These are phyloP conservation scores for Sphyrna mokarran DNA, from an alignment of 2,113 vertebrate species.

Conservation along the genomic window DNA sequence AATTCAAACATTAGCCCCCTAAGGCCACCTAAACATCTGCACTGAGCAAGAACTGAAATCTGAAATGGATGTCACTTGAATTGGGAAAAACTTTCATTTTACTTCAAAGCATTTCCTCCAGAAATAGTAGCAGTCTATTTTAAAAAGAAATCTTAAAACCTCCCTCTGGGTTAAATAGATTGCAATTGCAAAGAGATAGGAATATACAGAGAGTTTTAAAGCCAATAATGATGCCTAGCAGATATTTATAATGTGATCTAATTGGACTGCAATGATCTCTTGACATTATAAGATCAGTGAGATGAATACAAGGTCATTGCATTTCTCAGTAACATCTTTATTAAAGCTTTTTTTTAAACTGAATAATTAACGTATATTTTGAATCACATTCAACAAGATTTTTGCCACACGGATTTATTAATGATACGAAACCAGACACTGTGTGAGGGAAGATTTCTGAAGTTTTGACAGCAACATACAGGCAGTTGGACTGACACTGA, in stretches of 20 bases:
- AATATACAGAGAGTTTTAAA: background rate
- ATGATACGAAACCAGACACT: background rate
- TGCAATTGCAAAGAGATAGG: background rate
- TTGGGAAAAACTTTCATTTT: background rate
- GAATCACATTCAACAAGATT: background rate
- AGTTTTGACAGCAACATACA: background rate
- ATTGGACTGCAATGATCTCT: background rate
- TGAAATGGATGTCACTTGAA: background rate
- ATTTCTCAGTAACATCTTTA: background rate
- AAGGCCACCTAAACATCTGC: background rate
- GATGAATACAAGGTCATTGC: background rate
- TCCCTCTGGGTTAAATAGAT: background rate
- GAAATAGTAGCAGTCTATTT: background rate
- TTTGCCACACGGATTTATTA: background rate
- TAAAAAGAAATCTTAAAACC: background rate
- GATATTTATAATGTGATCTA: background rate
- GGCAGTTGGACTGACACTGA: background rate
- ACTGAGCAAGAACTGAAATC: background rate
- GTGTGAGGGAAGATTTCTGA: background rate
- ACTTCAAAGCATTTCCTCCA: constrained; percentile 1
- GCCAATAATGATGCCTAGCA: background rate
- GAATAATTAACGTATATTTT: background rate
- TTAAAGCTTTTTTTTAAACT: background rate
- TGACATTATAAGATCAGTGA: background rate
- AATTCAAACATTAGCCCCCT: background rate